Evolutionary conservation across 1,140 invertebrate species (phyloP).

Genomic region (Globodera ellingtonae): DNA sequence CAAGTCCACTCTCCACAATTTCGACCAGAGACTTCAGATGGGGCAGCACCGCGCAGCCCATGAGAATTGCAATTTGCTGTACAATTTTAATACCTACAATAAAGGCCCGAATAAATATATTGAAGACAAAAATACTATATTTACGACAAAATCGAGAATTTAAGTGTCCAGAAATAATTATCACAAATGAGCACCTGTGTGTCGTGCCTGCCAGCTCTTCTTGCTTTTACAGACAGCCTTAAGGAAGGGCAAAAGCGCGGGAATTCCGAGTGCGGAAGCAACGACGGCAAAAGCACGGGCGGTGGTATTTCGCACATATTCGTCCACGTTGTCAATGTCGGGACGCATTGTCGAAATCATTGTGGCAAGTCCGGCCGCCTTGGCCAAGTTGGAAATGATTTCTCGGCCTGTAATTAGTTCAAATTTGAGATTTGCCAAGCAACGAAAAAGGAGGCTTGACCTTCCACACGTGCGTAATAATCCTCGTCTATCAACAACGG

Average conservation of each 20-base stretch:
- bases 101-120: not conserved
- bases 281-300: constrained; percentile 98
- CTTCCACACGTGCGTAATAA: constrained; percentile 97
- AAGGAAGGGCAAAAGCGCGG: constrained; percentile 92
- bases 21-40: constrained; percentile 96
- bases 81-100: constrained; percentile 87
- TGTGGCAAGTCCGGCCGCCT: constrained; percentile 97
- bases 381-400: constrained; percentile 98
- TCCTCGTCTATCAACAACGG: constrained; percentile 98
- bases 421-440: not conserved
- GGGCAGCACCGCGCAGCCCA: constrained; percentile 98
- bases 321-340: constrained; percentile 99
- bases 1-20: constrained; percentile 90
- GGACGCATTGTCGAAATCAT: constrained; percentile 99
- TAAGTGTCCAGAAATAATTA: too few relatives aligned
- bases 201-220: constrained; percentile 98
- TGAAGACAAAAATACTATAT: not conserved
- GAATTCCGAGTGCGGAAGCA: constrained; percentile 95
- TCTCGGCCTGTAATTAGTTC: constrained; percentile 76
- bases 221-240: constrained; percentile 99
- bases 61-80: constrained; percentile 98
- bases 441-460: constrained; percentile 19
- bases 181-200: constrained; percentile 75
- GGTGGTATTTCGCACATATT: constrained; percentile 98
- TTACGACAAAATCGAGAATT: not conserved